Base-by-base conservation (phyloP, 2,797 vertebrate species). In the Capromys pilorides region DNA sequence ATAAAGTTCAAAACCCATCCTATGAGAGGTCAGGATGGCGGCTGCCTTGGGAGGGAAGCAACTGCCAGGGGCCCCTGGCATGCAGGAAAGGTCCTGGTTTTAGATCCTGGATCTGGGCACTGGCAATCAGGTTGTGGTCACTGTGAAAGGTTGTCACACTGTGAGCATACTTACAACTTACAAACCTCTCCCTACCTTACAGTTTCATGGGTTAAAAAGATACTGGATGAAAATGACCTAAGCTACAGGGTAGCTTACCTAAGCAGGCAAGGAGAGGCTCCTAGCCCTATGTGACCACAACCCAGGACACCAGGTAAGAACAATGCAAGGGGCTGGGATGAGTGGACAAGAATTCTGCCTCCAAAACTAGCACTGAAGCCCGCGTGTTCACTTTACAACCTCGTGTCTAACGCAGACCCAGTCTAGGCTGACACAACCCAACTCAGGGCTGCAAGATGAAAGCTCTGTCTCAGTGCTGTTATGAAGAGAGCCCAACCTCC, bases 171-270 rank as follows among this genome's bases (percentile, higher is more conserved):
- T 86, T 36, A 73, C 0, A 22, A n/a, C 3, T 11, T 67, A 45
- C 0, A 26, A 26, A 16, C 24, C 75, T 86, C 75, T 71, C 41
- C 24, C 28, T 54, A 5, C 36, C 16, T 26, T 71, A 64, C 1
- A 61, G 12, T 84, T 81, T n/a, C 92, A 41, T 1, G 18, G 28
- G 45, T 83, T 90, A 61, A 90, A 94, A 88, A 45, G 45, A 14
- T 54, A 57, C 24, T 71, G 14, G 28, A 77, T 69, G 66, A 73
- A 86, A 90, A 81, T 51, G 7, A 41, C 59, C 80, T 64, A 62
- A 84, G 14, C 67, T 66, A 51, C 18, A 24, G 39, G 41, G 83
- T 64, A 51, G 62, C 41, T 81, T 80, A 93, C 24, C 91, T 39
- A 71, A 86, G 54, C 45, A 41, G 19, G n/a, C 62, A 75, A 5